These are phyloP conservation scores for Trachops cirrhosus DNA, from an alignment of 2,797 vertebrate species.

Conservation along the genomic window DNA sequence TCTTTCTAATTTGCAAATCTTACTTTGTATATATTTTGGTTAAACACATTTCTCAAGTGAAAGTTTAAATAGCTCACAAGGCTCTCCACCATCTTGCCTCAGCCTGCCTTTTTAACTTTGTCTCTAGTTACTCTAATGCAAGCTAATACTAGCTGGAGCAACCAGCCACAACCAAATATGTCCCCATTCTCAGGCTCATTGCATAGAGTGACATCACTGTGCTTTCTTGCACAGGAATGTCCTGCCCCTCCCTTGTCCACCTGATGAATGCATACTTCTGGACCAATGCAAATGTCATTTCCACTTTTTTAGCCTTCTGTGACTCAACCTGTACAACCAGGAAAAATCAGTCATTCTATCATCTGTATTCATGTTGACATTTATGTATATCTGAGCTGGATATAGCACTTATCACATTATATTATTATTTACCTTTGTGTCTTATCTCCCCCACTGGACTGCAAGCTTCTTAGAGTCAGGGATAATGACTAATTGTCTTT, in stretches of 20 bases:
- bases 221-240: not conserved
- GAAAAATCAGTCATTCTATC: not conserved
- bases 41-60: not conserved
- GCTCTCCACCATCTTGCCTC: not conserved
- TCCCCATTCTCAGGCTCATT: not conserved
- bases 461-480: not conserved
- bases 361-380: not conserved
- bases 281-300: not conserved
- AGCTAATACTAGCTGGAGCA: not conserved
- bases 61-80: not conserved
- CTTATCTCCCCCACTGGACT: not conserved
- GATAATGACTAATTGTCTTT: not conserved
- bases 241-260: not conserved
- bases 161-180: not conserved
- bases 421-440: not conserved
- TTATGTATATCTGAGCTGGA: not conserved
- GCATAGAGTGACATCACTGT: not conserved
- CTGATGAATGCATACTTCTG: not conserved
- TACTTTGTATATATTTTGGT: not conserved
- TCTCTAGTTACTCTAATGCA: not conserved
- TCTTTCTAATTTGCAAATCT: constrained; percentile 11
- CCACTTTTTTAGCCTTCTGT: not conserved
- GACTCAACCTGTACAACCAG: not conserved
- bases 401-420: not conserved
- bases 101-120: not conserved